Conservation (phyloP, 2,797 vertebrate genomes). For the Amphiprion clarkii region DNA sequence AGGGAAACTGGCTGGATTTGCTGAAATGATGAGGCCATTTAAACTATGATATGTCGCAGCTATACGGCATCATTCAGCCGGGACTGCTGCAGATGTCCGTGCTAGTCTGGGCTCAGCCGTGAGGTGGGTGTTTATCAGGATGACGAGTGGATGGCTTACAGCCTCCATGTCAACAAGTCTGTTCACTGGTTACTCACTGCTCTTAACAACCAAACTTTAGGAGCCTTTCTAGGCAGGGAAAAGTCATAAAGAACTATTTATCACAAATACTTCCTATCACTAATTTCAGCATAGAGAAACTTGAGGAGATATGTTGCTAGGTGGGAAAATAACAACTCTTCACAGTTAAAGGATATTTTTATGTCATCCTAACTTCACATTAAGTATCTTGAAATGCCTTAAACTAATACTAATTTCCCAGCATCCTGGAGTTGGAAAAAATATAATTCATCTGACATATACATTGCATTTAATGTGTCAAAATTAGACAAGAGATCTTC, state of each 20-base stretch:
- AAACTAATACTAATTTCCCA: background rate
- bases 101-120: conserved; percentile 68
- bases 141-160: conserved; percentile 73
- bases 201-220: conserved; percentile 53
- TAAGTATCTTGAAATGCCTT: background rate
- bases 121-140: conserved; percentile 69
- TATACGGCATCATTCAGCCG: conserved; percentile 82
- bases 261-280: conserved; percentile 4
- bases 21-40: conserved; percentile 89
- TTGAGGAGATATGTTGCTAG: conserved; percentile 41
- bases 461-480: background rate
- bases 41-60: conserved; percentile 82
- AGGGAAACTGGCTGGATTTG: conserved; percentile 84
- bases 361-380: background rate
- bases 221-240: conserved; percentile 18
- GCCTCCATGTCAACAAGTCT: conserved; percentile 73
- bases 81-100: conserved; percentile 75
- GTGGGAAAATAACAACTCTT: conserved; percentile 31
- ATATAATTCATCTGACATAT: conserved; percentile 3
- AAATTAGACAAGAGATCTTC: background rate
- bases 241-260: conserved; percentile 3
- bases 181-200: conserved; percentile 36
- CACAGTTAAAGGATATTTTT: background rate
- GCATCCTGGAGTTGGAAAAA: background rate
- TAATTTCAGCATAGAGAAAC: conserved; percentile 21